Evolutionary conservation across 2,888 invertebrate genomes (phyloP).

Genomic region (Argyresthia goedartella): DNA sequence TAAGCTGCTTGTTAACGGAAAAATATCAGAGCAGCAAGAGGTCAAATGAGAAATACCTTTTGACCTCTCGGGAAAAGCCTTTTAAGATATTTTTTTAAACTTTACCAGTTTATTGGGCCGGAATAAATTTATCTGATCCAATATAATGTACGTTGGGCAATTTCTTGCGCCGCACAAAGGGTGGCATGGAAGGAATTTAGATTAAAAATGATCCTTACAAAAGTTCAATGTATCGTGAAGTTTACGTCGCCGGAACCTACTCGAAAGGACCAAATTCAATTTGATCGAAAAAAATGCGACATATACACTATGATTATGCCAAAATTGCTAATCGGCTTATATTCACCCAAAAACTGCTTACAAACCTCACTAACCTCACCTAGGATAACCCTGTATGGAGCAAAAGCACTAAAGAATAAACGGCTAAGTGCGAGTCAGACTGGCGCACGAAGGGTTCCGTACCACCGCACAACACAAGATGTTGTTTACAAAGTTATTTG

Average conservation of each 20-base stretch:
- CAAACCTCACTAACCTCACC: too few relatives aligned
- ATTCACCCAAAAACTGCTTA: too few relatives aligned
- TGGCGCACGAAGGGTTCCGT: background rate
- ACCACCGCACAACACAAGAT: too few relatives aligned
- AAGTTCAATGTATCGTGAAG: slow-evolving; percentile 51
- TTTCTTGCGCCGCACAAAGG: slow-evolving; percentile 39
- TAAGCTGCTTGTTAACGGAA: too few relatives aligned
- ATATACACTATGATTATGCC: too few relatives aligned
- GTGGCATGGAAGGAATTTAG: slow-evolving; percentile 47
- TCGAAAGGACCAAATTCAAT: slow-evolving; percentile 37
- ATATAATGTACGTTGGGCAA: slow-evolving; percentile 37
- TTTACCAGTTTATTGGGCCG: slow-evolving; percentile 26
- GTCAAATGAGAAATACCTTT: too few relatives aligned
- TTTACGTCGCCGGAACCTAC: slow-evolving; percentile 7
- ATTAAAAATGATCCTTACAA: slow-evolving; percentile 52
- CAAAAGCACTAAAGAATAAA: too few relatives aligned
- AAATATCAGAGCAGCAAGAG: too few relatives aligned
- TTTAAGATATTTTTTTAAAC: slow-evolving; percentile 19
- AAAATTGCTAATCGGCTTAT: too few relatives aligned
- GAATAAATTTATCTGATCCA: slow-evolving; percentile 40
- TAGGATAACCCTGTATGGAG: too few relatives aligned
- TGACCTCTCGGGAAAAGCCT: slow-evolving; percentile 9
- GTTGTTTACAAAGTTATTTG: too few relatives aligned
- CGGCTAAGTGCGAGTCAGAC: background rate
- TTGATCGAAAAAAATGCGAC: slow-evolving; percentile 16